Evolutionary conservation across 2,797 vertebrate species (phyloP), one percentile per base, ranked within the genome.

Genomic region (Lateolabrax maculatus): DNA sequence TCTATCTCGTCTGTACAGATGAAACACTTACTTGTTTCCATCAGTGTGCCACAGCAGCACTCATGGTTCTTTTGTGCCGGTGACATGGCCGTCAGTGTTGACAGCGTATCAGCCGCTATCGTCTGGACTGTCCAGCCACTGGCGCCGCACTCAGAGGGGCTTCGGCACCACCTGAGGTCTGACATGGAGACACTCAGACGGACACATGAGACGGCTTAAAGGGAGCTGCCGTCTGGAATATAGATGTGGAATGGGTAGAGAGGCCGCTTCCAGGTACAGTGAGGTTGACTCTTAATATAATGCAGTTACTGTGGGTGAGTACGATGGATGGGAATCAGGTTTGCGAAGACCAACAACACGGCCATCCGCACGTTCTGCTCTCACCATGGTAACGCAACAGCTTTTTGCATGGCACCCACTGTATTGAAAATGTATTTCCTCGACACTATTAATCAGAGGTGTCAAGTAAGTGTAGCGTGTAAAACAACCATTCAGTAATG

Each of bases 31-130:
- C 27, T 82, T 23, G 37, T 56, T 70, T 72, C 63, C 73, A 64
- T 75, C 65, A 29, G 43, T 46, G 70, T 49, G 31, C 52, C 60
- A 37, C 70, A 66, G 83, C 58, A 61, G 69, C 77, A 79, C 83
- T 87, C 34, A 41, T 27, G 18, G 29, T 25, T 71, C 41, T 27
- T 81, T 83, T 75, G 80, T 75, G 87, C 43, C 4, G 23, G 44
- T 83, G 87, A 85, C 81, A 80, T 13, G 21, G 79, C 79, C 31
- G 16, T 83, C 80, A 79, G 83, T 63, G 90, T 81, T 89, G 91
- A 90, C 89, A 92, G 79, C 53, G 64, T 79, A 75, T 86, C 82
- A 81, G 83, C 64, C 21, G 21, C 80, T 91, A 92, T 89, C 86
- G 71, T 72, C 81, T 86, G 78, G 71, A 82, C 81, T 76, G 84